Base-by-base conservation (phyloP, 2,888 invertebrate species). In the Miltochrista miniata region DNA sequence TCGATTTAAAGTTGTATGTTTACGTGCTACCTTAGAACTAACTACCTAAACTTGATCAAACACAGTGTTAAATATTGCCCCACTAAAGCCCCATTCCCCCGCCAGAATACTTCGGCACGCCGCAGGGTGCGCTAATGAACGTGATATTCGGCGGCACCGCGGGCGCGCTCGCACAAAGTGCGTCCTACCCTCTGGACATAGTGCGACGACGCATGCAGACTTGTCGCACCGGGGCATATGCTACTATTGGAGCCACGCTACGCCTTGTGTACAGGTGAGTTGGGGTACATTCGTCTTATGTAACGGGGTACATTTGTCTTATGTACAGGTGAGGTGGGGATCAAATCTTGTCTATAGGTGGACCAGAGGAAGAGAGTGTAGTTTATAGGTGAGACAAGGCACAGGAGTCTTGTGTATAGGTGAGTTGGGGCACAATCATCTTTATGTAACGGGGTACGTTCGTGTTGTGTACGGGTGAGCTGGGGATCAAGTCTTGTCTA, bases 101-200 rank as follows among this genome's bases (percentile, higher is more conserved):
- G 12, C 10, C 56, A 83, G 85, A 83, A 15, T 51, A 70, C 29
- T 72, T 71, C 59, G 84, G 81, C 35, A 43, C 57, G 1, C 37
- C 64, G 0, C 81, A 93, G 74, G 88, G 81, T 60, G 90, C 94
- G 86, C 8, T 95, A 18, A 93, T 94, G 52, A 94, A 96, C 67
- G 87, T 99, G 76, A 78, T 92, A 52, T 97, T 96, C 84, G 99
- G 99, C 15, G 99, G 98, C 31, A 81, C 94, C 29, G 98, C 99
- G 31, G 99, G 99, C 29, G 94, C 98, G 70, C 92, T 98, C 15
- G 98, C 98, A 0, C 99, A 99, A 92, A 96, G 97, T 0, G 95
- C 97, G 24, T 98, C 98, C 58, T 99, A 99, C 92, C 99, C 99
- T 10, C 92, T 99, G 52, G 98, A 98, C 89, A 98, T 98, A 72